Evolutionary conservation across 1,140 invertebrate species (phyloP), one percentile per base, ranked within the genome.

Genomic region (Ctenoplectra terminalis): DNA sequence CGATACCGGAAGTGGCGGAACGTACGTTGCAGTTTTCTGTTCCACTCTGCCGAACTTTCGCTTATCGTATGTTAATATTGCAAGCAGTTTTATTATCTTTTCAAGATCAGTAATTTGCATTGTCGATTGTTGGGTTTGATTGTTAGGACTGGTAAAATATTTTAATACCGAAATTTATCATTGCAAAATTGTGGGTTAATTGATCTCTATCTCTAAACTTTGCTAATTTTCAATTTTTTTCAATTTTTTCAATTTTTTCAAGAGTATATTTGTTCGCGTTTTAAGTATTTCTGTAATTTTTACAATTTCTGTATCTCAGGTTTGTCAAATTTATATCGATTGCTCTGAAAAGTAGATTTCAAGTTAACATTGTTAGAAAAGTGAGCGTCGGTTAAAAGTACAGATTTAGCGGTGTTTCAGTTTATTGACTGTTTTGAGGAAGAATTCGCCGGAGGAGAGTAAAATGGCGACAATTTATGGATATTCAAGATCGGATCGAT

Each of bases 391-490:
- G 1, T 29, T 1, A 1, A 34, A 4, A 23, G 60, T 34, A 61
- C 1, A 20, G 40, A 67, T 6, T 46, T 26, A 23, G 9, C 26
- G 6, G 8, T 4, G 20, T 23, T 8, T 11, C 8, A 0, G 23
- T 67, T 23, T 52, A 40, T 31, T 23, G 46, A 20, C 2, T 0
- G 11, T 6, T 52, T 56, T 6, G 15, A 7, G 61, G 20, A 77
- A 79, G 46, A 31, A 54, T 40, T 34, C 20, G 3, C 1, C 6
- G 40, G 5, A 9, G 13, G 6, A 8, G 1, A 20, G 15, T 0
- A n/a, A 23, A 69, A 29, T 17, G 46, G 29, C 5, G 11, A 58
- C 3, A 48, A 77, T 77, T 77, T 77, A 77, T 69, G 75, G 23
- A 15, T 48, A 58, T 5, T 17, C 3, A 40, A 37, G 17, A 80